Evolutionary conservation across 2,888 invertebrate genomes (phyloP), one percentile per base, ranked within the genome.

Genomic region (Oconnorella tubifera): DNA sequence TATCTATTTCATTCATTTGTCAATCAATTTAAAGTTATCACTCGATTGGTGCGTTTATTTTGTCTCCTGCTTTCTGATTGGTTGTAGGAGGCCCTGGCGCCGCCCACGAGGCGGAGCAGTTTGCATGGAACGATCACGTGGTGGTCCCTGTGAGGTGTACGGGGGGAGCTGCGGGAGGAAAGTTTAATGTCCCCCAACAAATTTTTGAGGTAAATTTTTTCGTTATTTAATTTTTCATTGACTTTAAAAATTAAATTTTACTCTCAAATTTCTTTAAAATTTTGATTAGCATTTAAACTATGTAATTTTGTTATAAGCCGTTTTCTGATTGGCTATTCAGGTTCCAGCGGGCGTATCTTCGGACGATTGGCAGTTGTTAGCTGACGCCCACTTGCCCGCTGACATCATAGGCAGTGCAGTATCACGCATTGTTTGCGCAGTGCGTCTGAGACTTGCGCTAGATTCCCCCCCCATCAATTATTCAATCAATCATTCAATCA

Each of bases 101-200:
- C 50, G 76, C 76, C 3, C 77, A 78, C 64, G 78, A 79, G 64
- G 76, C 76, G 2, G 76, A 79, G 63, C 75, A 81, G 72, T 81
- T 81, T 70, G 73, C 73, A 2, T 81, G 81, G 81, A 80, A 77
- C 67, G 81, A 80, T 56, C 77, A 76, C 62, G 72, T 76, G 48
- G 80, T 81, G 3, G 75, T 81, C 49, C 81, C 81, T n/a, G 70
- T 81, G 31, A 67, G 68, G 61, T 74, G 73, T 25, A 76, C 78
- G 48, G 77, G 76, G n/a, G 79, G 77, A 14, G 75, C 76, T 40
- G 76, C 76, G 2, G 72, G 72, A 23, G 77, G 77, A 19, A 70
- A 72, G 59, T 74, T 72, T 63, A 72, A 71, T 29, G 71, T 77
- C 3, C 74, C 75, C 31, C 71, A 74, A 10, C 73, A 75, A 66